Conservation (phyloP, 2,797 vertebrate genomes). For the Falco berigora region DNA sequence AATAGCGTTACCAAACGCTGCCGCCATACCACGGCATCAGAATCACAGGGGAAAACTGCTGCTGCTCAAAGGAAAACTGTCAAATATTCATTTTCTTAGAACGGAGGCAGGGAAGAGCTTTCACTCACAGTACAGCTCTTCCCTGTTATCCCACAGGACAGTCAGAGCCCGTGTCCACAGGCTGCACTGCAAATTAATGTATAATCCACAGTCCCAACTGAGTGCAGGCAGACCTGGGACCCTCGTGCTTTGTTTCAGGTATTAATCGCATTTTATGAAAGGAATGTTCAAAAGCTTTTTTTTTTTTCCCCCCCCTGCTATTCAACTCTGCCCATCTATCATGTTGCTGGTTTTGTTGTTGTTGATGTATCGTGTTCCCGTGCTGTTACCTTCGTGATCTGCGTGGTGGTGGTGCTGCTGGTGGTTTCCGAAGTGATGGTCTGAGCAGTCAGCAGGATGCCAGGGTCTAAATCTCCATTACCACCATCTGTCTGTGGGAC, state of each 20-base stretch:
- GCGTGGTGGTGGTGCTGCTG: constrained; percentile 96
- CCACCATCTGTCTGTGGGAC: constrained; percentile 81
- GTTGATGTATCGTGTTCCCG: neutral
- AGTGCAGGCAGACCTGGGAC: neutral
- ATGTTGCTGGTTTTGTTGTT: fast-evolving
- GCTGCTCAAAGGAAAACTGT: neutral
- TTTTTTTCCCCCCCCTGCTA: neutral
- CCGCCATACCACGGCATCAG: fast-evolving
- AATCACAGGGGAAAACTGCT: neutral
- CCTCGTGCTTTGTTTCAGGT: neutral
- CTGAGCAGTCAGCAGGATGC: constrained; percentile 91
- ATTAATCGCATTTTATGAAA: neutral
- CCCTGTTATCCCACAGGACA: neutral
- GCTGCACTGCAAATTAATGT: neutral
- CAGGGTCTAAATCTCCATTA: constrained; percentile 83
- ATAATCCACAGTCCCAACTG: neutral
- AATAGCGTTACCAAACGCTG: neutral
- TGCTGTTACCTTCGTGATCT: constrained; percentile 89
- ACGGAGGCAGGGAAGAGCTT: neutral
- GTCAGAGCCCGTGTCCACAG: neutral
- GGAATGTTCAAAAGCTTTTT: neutral
- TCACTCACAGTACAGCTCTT: neutral
- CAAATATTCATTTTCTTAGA: neutral
- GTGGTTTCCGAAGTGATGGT: constrained; percentile 95
- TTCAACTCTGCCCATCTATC: neutral